Evolutionary conservation across 2,888 invertebrate genomes (phyloP), one percentile per base, ranked within the genome.

Genomic region (Gasteruption jaculator): DNA sequence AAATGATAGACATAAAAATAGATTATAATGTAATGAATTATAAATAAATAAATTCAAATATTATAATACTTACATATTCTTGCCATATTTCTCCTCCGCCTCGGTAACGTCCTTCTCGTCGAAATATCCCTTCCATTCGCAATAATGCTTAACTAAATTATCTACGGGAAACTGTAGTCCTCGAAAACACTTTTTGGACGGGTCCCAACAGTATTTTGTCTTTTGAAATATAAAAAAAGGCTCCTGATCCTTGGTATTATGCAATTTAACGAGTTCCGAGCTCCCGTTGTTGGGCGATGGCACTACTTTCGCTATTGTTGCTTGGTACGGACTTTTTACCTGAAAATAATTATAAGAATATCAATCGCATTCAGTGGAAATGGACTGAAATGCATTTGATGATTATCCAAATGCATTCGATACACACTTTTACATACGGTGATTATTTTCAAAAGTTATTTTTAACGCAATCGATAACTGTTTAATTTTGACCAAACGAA

Each of bases 241-340:
- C 57, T 78, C 76, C 48, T 77, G 71, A 36, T 74, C 69, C 3
- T 79, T 77, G 3, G 78, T 74, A 55, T 79, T 79, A 49, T 83
- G 80, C 25, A 99, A 75, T 53, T 74, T 78, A 11, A 97, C 91
- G 56, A 99, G 78, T 75, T 99, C 96, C 15, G 95, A 85, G 57
- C 88, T 93, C 27, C 99, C 99, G 82, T 99, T 99, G 66, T 99
- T 97, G 3, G 90, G 83, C 12, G 93, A 95, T 14, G 99, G 99
- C 8, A 91, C 84, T 20, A 99, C 96, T 76, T 95, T 95, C 0
- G 84, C 94, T 53, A 92, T 78, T 49, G 83, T 81, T 15, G 95
- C 93, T 60, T 80, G 77, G 20, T 76, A 73, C 3, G 92, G 88
- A 68, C 83, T 77, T 60, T 78, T 82, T 36, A 82, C 86, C 85